Evolutionary conservation across 2,888 invertebrate species (phyloP).

Genomic region (Pammene aurita): DNA sequence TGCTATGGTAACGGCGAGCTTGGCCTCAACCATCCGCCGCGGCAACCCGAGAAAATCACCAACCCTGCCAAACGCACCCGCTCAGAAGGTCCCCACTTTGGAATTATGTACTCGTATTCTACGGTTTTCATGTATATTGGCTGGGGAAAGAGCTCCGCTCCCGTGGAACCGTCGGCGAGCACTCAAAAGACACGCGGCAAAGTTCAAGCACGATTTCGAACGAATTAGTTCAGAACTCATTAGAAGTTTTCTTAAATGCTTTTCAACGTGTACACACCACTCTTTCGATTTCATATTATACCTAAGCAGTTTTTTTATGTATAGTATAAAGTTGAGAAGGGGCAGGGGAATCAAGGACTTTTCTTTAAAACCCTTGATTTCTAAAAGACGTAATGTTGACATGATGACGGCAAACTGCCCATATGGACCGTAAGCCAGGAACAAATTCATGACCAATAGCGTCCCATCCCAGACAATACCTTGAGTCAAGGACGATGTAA

Average conservation of each 20-base stretch:
- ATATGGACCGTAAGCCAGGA: no score
- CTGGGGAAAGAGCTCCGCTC: conserved; percentile 65
- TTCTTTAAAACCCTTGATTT: no score
- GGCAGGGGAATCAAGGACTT: no score
- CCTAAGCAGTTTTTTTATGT: no score
- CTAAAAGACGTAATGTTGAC: no score
- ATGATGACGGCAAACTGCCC: no score
- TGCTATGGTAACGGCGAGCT: conserved; percentile 78
- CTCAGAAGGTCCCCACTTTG: conserved; percentile 55
- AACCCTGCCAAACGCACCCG: conserved; percentile 52
- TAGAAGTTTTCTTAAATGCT: not conserved
- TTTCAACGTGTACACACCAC: not conserved
- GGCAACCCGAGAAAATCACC: conserved; percentile 44
- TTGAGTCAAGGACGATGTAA: no score
- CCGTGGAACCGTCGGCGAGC: conserved; percentile 22
- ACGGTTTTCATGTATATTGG: conserved; percentile 76
- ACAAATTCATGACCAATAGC: no score
- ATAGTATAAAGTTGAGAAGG: no score
- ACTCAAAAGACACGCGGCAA: conserved; percentile 27
- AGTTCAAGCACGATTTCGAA: conserved; percentile 21
- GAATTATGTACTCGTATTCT: conserved; percentile 73
- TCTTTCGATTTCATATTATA: no score
- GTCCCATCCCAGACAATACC: no score
- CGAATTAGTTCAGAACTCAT: conserved; percentile 10
- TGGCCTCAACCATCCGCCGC: conserved; percentile 65